Base-by-base conservation (phyloP, 30 jellyfish, hydroid and myxozoan species). In the Aurelia coerulea region DNA sequence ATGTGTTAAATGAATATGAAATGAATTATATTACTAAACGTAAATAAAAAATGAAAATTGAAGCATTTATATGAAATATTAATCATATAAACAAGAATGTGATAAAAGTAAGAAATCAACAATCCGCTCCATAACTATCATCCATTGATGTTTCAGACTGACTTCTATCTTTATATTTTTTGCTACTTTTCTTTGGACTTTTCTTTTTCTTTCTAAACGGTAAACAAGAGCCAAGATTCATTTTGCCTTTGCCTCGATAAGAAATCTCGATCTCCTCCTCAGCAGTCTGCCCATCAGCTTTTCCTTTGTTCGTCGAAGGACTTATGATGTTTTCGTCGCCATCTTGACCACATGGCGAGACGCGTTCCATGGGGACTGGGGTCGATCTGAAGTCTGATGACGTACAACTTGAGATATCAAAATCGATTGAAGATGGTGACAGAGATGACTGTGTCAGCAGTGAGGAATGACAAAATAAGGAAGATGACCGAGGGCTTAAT, bases 321-420 rank as follows among this genome's bases (percentile, higher is more conserved):
- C 93, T 84, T 17, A 72, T 76, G 80, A 72, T 66, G 1, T 51
- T 17, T 10, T 62, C 83, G 33, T 84, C 95, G 70, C 84, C 95
- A 68, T 81, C 97, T 67, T 90, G 97, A 19, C 97, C 94, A 70
- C 92, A 90, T 37, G 97, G 97, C 5, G 93, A 80, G 11, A 82
- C 56, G 65, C 97, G 89, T 66, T 78, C 90, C 78, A 62, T 15
- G 60, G 90, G 90, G 50, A 86, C 79, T 8, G 90, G 86, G 2
- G 93, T 79, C 14, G 88, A 68, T n/a, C 67, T 50, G 68, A 82
- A 41, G 34, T 78, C 95, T 7, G 97, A 84, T 63, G 88, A 76
- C 14, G 67, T 46, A 37, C 79, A 73, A 63, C 92, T 84, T 31
- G 96, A 79, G 50, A 91, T 41, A 67, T 91, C 95, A 35, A 83